These are phyloP conservation scores for Elmis aenea DNA, from an alignment of 2,888 invertebrate species.

Conservation along the genomic window DNA sequence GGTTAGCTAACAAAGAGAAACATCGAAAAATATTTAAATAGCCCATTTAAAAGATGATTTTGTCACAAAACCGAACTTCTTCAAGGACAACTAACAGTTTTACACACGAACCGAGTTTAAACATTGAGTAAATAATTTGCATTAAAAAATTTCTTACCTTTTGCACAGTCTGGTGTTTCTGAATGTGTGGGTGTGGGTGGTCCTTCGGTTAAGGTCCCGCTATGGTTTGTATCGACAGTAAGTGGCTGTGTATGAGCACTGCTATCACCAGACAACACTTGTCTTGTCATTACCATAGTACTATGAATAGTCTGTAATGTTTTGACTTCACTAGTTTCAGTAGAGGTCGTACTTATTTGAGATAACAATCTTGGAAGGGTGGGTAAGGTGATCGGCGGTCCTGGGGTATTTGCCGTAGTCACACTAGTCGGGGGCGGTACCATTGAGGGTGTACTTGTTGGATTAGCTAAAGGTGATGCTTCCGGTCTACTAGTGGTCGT, in stretches of 20 bases:
- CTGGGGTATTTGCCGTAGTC: conserved; percentile 45
- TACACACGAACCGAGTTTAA: too few species aligned
- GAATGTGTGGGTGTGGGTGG: conserved; percentile 77
- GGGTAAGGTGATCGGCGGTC: conserved; percentile 47
- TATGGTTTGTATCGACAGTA: conserved; percentile 51
- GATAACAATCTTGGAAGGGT: conserved; percentile 50
- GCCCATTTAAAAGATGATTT: too few species aligned
- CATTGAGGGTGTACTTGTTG: conserved; percentile 33
- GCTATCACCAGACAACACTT: conserved; percentile 31
- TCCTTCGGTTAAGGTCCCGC: conserved; percentile 50
- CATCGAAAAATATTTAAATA: too few species aligned
- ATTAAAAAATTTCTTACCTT: conserved; percentile 55
- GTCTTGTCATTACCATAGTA: conserved; percentile 24
- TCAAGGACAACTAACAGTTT: too few species aligned
- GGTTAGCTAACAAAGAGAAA: too few species aligned
- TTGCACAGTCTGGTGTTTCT: conserved; percentile 62
- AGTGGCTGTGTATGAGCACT: conserved; percentile 44
- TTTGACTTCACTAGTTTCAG: conserved; percentile 32
- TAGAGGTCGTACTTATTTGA: conserved; percentile 34
- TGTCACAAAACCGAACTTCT: too few species aligned
- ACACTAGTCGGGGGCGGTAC: conserved; percentile 43
- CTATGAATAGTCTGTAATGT: conserved; percentile 31
- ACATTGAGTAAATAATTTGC: too few species aligned
- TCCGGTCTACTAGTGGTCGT: conserved; percentile 36
- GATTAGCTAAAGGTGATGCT: conserved; percentile 32